A percentile compares a stretch with the other conserved stretches of the same genome.
Conservation (phyloP, 2,888 invertebrate genomes). For the Drosophila paracracens region DNA sequence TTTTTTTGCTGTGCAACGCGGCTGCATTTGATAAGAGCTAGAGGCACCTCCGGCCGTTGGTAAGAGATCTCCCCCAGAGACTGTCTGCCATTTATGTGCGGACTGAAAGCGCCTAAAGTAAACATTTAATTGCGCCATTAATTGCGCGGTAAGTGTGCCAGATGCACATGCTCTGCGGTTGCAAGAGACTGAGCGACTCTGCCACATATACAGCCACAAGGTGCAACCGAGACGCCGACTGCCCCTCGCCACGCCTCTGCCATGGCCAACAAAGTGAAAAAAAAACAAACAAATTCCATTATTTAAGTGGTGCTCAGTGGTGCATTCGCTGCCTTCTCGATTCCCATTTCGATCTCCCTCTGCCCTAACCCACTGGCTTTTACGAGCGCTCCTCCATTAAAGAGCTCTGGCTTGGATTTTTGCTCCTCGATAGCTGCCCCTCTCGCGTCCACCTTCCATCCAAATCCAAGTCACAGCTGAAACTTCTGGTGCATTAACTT, state of each 20-base stretch:
- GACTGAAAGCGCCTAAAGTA: constrained; percentile 74
- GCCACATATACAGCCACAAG: constrained; percentile 1
- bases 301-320: constrained; percentile 76
- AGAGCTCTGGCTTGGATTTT: constrained; percentile 39
- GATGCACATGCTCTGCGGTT: constrained; percentile 62
- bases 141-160: constrained; percentile 78
- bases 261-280: constrained; percentile 43
- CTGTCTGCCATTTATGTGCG: constrained; percentile 57
- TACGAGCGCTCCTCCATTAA: constrained; percentile 67
- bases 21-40: constrained; percentile 12
- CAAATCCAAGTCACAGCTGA: constrained; percentile 23
- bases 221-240: constrained; percentile 20
- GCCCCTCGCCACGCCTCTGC: neutral
- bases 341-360: constrained; percentile 10
- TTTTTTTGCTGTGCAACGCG: constrained; percentile 13
- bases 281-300: constrained; percentile 67
- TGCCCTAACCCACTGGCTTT: constrained; percentile 52
- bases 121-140: constrained; percentile 79
- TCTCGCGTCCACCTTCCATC: constrained; percentile 36
- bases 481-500: constrained; percentile 67
- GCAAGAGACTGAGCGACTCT: neutral
- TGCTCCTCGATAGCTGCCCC: constrained; percentile 1
- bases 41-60: neutral
- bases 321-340: constrained; percentile 45
- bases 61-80: constrained; percentile 38